Evolutionary conservation across 2,797 vertebrate genomes (phyloP), one percentile per base, ranked within the genome.

Genomic region (Cirrhinus mrigala): DNA sequence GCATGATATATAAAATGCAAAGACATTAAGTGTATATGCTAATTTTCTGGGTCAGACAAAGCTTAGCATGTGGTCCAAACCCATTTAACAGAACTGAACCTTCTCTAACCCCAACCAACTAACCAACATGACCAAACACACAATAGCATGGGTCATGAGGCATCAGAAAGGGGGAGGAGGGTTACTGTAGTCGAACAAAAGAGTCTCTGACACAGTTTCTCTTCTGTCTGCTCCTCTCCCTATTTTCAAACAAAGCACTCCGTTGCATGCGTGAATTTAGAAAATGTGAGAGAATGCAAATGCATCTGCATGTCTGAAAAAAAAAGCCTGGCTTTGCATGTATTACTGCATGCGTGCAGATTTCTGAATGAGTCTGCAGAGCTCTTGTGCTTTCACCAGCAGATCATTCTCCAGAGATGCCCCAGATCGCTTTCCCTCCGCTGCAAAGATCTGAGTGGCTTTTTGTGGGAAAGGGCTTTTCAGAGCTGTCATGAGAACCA

Each of bases 161-260:
- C 75, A 70, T 84, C 29, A 46, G 54, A 75, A 80, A 74, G 46
- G 62, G 70, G 56, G 73, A 79, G 79, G 80, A 83, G 88, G 88
- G 89, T 92, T 88, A 91, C 90, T 90, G 86, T 84, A 90, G 87
- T 88, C 54, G 89, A 89, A 94, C 93, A 94, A 94, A 94, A 92
- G 52, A 58, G 87, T 79, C 92, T 92, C 89, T 91, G 90, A 93
- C 91, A 92, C 89, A 92, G 90, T 92, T 87, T 88, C 85, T 68
- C 85, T 89, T 86, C 88, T 84, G 81, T 80, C 56, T 37, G 68
- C 56, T 62, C 56, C 40, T 73, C 50, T 71, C 80, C 37, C 18
- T 80, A 50, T 60, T 70, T 18, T 16, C 44, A 66, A 80, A 85
- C 84, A 85, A 85, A 85, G 66, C 52, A 74, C 40, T 69, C 14